phyloP scores from a whole-genome alignment of 2,888 invertebrate species.

The Anoplius nigerrimus region DNA sequence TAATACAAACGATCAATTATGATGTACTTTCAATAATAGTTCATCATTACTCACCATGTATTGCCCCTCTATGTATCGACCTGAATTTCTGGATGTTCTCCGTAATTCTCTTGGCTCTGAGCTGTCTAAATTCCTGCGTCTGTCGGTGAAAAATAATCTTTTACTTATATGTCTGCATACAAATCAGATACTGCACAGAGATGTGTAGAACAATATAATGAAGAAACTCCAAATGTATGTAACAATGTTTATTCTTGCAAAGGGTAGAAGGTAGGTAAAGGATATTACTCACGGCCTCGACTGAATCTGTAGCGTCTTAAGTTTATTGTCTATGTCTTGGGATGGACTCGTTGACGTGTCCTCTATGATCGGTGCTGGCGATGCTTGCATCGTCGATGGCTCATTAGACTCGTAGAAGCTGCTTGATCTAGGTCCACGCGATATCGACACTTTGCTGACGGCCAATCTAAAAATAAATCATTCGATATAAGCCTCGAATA shows the following conservation, averaged over 20 bases:
- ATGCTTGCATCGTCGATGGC: conserved; percentile 57
- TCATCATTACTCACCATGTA: conserved; percentile 64
- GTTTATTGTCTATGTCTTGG: conserved; percentile 68
- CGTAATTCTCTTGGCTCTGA: conserved; percentile 66
- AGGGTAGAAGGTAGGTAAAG: neutral
- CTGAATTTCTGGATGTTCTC: conserved; percentile 70
- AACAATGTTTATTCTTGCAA: neutral
- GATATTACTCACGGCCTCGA: conserved; percentile 62
- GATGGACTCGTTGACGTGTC: conserved; percentile 66
- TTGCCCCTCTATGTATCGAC: conserved; percentile 69
- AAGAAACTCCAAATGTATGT: neutral
- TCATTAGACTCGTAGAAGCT: conserved; percentile 65
- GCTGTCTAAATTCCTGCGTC: conserved; percentile 61
- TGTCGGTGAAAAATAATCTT: conserved; percentile 9
- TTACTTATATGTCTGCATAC: neutral
- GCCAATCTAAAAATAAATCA: conserved; percentile 57
- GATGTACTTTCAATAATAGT: neutral
- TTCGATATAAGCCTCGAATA: conserved; percentile 2
- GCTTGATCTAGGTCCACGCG: conserved; percentile 58
- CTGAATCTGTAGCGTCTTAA: conserved; percentile 70
- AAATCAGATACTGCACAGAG: conserved; percentile 13
- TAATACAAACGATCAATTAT: neutral
- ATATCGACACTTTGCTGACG: conserved; percentile 60
- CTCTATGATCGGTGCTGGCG: conserved; percentile 63
- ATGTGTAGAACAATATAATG: conserved; percentile 10